A percentile compares a stretch with the other conserved stretches of the same genome.
Conservation (phyloP, 1,140 invertebrate species). For the Hirudo medicinalis region DNA sequence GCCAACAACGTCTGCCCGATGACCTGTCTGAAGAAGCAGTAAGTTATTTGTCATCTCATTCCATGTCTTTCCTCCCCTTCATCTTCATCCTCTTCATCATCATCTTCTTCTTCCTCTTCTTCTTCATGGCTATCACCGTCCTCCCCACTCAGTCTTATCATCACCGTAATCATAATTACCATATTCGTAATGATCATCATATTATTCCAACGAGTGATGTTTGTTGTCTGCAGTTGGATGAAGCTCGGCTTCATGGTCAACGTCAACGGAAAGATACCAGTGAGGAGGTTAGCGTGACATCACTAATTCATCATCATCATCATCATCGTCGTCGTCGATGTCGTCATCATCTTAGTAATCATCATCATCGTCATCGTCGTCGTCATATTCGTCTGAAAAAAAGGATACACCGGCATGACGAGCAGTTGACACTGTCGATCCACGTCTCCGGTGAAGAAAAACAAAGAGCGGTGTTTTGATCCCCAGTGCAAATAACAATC, state of each 20-base stretch:
- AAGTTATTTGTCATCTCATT: not conserved
- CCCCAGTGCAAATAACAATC: not conserved
- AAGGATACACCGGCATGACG: too few species aligned
- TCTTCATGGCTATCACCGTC: not conserved
- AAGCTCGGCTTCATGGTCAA: conserved; percentile 81
- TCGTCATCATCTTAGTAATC: too few species aligned
- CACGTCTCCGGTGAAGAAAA: too few species aligned
- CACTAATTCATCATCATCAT: too few species aligned
- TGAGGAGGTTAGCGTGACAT: conserved; percentile 53
- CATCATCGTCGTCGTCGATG: too few species aligned
- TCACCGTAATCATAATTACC: not conserved
- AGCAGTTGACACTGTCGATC: too few species aligned
- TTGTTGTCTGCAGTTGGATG: conserved; percentile 72
- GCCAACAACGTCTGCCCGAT: conserved; percentile 85
- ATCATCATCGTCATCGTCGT: too few species aligned
- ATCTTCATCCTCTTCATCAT: not conserved
- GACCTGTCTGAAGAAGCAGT: conserved; percentile 95
- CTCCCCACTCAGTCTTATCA: not conserved
- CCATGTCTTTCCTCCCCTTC: not conserved
- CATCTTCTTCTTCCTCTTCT: not conserved
- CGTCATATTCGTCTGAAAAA: too few species aligned
- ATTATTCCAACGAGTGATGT: too few species aligned
- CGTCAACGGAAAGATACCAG: conserved; percentile 84
- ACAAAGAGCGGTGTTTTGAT: too few species aligned
- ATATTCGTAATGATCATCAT: too few species aligned